Evolutionary conservation across 2,113 vertebrate species (phyloP).

Genomic region (Castor canadensis): DNA sequence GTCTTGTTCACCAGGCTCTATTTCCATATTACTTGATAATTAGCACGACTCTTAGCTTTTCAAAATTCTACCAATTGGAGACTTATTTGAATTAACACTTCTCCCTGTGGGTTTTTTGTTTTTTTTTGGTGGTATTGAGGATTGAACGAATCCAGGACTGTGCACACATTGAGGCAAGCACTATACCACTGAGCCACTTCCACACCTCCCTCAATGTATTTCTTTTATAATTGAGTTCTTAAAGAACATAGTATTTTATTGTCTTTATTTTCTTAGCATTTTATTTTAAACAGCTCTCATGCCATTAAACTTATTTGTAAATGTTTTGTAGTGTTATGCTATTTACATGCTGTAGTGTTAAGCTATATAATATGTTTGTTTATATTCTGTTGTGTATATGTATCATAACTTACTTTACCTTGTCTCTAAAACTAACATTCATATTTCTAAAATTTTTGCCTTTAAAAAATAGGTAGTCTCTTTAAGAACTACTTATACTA

Average conservation of each 20-base stretch:
- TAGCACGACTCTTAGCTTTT: neutral
- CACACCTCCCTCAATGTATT: neutral
- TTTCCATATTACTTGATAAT: conserved; percentile 31
- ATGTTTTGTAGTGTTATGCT: neutral
- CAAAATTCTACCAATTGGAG: conserved; percentile 30
- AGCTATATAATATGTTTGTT: too few species aligned
- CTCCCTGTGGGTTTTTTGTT: too few species aligned
- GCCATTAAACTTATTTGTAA: conserved; percentile 2
- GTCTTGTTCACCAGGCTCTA: neutral
- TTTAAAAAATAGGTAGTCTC: conserved; percentile 4
- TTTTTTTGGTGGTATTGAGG: neutral
- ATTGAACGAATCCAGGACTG: neutral
- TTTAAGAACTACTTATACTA: neutral
- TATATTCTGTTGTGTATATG: too few species aligned
- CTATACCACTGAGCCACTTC: neutral
- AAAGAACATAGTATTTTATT: conserved; percentile 24
- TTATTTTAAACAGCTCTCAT: neutral
- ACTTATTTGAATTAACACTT: conserved; percentile 38
- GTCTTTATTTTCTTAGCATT: conserved; percentile 28
- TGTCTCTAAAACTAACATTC: conserved; percentile 22
- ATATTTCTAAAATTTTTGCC: conserved; percentile 20
- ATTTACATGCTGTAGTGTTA: too few species aligned
- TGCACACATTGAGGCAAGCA: neutral
- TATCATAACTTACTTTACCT: too few species aligned
- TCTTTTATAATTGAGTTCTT: neutral